Evolutionary conservation across 2,888 invertebrate species (phyloP), one percentile per base, ranked within the genome.

Genomic region (Rambutsinella grinnellia): DNA sequence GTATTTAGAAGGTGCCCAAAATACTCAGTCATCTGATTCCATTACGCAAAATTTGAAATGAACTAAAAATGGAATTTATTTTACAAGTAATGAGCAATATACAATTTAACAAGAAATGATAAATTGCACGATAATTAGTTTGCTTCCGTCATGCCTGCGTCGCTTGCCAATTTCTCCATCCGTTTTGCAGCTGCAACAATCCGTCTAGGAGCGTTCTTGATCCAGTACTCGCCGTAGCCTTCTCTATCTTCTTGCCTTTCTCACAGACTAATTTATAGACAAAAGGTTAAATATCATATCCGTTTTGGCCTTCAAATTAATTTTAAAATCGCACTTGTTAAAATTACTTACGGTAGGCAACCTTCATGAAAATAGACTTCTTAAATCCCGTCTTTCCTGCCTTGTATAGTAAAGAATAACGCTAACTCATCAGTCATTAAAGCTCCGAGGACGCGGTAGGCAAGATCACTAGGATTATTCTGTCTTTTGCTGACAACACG

Each of bases 171-270:
- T n/a, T n/a, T n/a, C n/a, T n/a, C n/a, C n/a, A n/a, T n/a, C n/a
- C n/a, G n/a, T n/a, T n/a, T n/a, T n/a, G n/a, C n/a, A n/a, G n/a
- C n/a, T n/a, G n/a, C n/a, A 8, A 49, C 17, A 17, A 63, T 63
- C 19, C 63, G 8, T 3, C 27, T 63, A n/a, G 51, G 8, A 17
- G 63, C 23, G 19, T 63, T 63, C 17, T 56, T 54, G 10, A 66
- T 5, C 66, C 66, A 66, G 21, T 66, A 66, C n/a, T n/a, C n/a
- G n/a, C 10, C 56, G 51, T 19, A n/a, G 66, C 66, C 36, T 53
- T 44, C 23, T 66, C 56, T 3, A 56, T 56, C 15, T 66, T 44
- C 44, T 36, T 36, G 28, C 56, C 56, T n/a, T n/a, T n/a, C n/a
- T n/a, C n/a, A n/a, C n/a, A n/a, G n/a, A n/a, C n/a, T n/a, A n/a